These are phyloP conservation scores for Halotydeus destructor DNA, from an alignment of 1,140 invertebrate genomes.

Conservation along the genomic window DNA sequence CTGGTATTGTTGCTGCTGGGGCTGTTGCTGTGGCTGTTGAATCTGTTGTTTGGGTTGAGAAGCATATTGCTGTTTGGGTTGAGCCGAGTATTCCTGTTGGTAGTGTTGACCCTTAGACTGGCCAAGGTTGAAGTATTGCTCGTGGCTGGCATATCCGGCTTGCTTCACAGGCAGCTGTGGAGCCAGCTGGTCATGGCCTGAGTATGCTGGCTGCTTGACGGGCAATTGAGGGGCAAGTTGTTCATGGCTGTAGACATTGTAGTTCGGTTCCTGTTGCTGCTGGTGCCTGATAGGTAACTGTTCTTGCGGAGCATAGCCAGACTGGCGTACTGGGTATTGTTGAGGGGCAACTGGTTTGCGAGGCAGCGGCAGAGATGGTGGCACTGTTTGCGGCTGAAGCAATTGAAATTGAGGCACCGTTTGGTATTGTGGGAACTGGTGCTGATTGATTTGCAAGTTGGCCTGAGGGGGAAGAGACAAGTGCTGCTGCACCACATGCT, in stretches of 20 bases:
- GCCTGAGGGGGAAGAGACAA: no score
- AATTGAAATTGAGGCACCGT: no score
- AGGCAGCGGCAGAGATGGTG: no score
- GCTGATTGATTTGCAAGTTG: no score
- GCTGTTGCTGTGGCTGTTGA: slow-evolving; percentile 4
- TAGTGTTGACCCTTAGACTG: background rate
- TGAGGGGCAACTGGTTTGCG: no score
- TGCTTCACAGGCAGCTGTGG: background rate
- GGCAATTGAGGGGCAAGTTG: background rate
- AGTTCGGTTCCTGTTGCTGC: background rate
- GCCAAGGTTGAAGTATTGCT: background rate
- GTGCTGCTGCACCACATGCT: no score
- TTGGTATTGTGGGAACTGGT: no score
- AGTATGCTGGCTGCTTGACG: background rate
- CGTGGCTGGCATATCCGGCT: background rate
- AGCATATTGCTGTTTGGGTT: background rate
- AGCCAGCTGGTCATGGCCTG: background rate
- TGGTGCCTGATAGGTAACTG: no score
- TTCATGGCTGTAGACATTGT: background rate
- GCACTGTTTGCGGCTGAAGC: no score
- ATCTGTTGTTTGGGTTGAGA: slow-evolving; percentile 6
- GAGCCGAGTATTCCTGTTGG: background rate
- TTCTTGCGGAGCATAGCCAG: no score
- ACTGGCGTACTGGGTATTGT: no score
- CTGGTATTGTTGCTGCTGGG: background rate